Evolutionary conservation across 2,888 invertebrate genomes (phyloP).

Genomic region (Crematogaster levior): DNA sequence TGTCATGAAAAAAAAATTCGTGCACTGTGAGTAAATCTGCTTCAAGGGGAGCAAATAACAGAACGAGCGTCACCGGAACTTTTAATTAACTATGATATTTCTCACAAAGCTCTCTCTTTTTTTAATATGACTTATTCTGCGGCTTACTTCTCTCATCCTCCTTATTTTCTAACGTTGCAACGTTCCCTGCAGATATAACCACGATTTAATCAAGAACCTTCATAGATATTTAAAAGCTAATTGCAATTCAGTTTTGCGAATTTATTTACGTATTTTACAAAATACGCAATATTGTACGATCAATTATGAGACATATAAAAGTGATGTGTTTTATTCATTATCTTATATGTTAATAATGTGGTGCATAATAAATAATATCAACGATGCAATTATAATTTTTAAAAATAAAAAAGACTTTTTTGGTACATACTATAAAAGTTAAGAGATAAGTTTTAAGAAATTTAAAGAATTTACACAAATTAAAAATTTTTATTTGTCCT

Average conservation of each 20-base stretch:
- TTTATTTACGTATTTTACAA: slow-evolving; percentile 16
- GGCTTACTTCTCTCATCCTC: not conserved
- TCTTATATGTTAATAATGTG: not conserved
- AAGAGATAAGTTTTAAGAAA: too few species aligned
- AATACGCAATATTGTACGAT: not conserved
- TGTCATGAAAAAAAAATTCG: slow-evolving; percentile 25
- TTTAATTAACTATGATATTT: slow-evolving; percentile 51
- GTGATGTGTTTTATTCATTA: slow-evolving; percentile 1
- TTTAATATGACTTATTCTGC: slow-evolving; percentile 42
- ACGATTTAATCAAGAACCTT: slow-evolving; percentile 29
- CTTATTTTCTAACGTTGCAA: slow-evolving; percentile 21
- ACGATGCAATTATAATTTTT: not conserved
- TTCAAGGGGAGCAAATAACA: not conserved
- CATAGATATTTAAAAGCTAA: slow-evolving; percentile 40
- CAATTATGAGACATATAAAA: not conserved
- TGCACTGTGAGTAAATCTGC: slow-evolving; percentile 24
- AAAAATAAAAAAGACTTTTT: not conserved
- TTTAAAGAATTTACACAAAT: not conserved
- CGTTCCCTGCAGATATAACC: slow-evolving; percentile 17
- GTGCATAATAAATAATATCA: not conserved
- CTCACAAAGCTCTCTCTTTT: slow-evolving; percentile 27
- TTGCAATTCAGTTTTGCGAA: slow-evolving; percentile 14
- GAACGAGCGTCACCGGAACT: slow-evolving; percentile 23
- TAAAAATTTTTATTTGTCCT: not conserved
- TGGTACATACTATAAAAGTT: not conserved